Base-by-base conservation (phyloP, 2,888 invertebrate genomes). In the Saturnia japonica region DNA sequence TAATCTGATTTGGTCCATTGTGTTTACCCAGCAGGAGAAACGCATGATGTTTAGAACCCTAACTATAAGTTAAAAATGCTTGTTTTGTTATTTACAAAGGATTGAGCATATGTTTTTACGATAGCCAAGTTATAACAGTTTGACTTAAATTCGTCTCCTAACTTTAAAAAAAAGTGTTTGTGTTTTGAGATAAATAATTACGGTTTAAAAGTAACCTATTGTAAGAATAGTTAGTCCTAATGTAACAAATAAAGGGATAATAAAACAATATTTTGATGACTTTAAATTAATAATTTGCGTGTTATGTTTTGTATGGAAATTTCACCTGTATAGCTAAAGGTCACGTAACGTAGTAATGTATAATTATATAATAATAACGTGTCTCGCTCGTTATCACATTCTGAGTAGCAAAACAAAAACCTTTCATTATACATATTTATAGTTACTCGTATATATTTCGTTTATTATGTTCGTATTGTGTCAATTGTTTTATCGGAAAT, bases 1-100 rank as follows among this genome's bases (percentile, higher is more conserved):
- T 93, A 93, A 94, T 93, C 93, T 90, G 92, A 93, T 93, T 91
- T 90, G 86, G 88, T 88, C 85, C 88, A 91, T 90, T 92, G 90
- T 91, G 85, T 88, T 86, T 85, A 84, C 89, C 73, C 91, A 87
- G 89, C 89, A 84, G 91, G 91, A 85, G 87, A 84, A 82, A 80
- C 80, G 85, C 85, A 83, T 86, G 86, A 85, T 86, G 83, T 88
- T 90, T 87, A 84, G 71, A 51, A 64, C 69, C 62, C 71, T 62
- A 51, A 67, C 68, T 68, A 34, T 25, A 19, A 68, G 67, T 57
- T 68, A 72, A 51, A 71, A 42, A 66, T 54, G 34, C 42, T 19
- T 40, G 54, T 70, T 60, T 42, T 67, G 70, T 67, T 69, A 64
- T 51, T 22, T 69, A 51, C 28, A 64, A 54, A 25, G 67, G 67